Evolutionary conservation across 2,113 vertebrate genomes (phyloP).

Genomic region (Procavia capensis): DNA sequence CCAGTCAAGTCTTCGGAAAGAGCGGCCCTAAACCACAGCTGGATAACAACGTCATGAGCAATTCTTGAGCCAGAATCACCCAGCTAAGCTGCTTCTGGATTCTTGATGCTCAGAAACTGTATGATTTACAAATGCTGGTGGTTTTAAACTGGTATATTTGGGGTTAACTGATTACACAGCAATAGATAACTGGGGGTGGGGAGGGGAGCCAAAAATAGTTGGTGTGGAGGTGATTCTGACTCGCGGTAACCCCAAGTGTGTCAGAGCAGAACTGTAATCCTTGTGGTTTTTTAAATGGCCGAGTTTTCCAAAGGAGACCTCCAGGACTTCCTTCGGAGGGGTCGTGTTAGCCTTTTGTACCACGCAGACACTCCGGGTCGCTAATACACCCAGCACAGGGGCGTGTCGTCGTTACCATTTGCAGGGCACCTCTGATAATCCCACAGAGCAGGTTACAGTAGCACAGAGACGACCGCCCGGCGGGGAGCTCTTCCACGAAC

Average conservation of each 20-base stretch:
- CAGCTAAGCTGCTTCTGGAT: not conserved
- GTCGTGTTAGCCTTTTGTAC: not conserved
- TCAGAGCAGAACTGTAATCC: not conserved
- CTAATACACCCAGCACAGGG: not conserved
- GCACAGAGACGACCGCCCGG: slow-evolving; percentile 85
- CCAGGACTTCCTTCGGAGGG: not conserved
- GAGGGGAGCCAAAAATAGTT: not conserved
- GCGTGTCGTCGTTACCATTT: slow-evolving; percentile 86
- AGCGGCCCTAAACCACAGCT: too few relatives aligned
- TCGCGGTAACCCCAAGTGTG: not conserved
- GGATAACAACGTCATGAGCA: not conserved
- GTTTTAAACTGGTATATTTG: not conserved
- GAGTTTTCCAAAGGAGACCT: not conserved
- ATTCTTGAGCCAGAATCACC: not conserved
- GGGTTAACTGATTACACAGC: not conserved
- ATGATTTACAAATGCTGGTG: not conserved
- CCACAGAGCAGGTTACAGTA: slow-evolving; percentile 89
- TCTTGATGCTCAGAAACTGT: slow-evolving; percentile 20
- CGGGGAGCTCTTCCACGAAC: slow-evolving; percentile 89
- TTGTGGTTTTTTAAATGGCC: not conserved
- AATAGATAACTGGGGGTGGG: not conserved
- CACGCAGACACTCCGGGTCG: not conserved
- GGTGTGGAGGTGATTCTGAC: not conserved
- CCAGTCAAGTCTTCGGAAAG: not conserved
- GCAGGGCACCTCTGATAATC: slow-evolving; percentile 89